These are phyloP conservation scores for Cheiracanthium punctorium DNA, from an alignment of 2,888 invertebrate species.

Conservation along the genomic window DNA sequence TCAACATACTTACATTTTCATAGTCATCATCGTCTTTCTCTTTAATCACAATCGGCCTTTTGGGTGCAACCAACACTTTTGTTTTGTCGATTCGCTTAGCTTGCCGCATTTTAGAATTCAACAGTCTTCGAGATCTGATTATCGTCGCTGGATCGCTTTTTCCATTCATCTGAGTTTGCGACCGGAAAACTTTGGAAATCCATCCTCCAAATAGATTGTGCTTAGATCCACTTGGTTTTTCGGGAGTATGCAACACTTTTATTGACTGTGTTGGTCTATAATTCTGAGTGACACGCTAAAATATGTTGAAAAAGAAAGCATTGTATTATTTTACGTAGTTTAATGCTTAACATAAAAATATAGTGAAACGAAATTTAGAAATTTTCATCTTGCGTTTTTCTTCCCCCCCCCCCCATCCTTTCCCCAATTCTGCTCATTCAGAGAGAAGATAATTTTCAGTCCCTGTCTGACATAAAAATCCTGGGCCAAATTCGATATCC, in stretches of 20 bases:
- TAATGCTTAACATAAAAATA: too few species aligned
- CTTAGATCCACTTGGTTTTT: background rate
- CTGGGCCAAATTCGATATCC: too few species aligned
- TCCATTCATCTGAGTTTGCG: background rate
- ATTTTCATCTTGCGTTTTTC: too few species aligned
- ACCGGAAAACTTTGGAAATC: conserved; percentile 4
- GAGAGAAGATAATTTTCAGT: too few species aligned
- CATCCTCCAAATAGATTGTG: conserved; percentile 39
- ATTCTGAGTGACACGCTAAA: conserved; percentile 16
- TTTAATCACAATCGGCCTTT: conserved; percentile 21
- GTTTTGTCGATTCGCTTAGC: background rate
- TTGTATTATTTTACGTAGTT: too few species aligned
- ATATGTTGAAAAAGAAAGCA: background rate
- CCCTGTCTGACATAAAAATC: too few species aligned
- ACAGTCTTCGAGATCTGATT: background rate
- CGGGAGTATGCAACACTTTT: background rate
- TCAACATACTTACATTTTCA: conserved; percentile 42
- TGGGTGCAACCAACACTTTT: background rate
- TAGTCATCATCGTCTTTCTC: conserved; percentile 31
- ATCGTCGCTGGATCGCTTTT: too few species aligned
- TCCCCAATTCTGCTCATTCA: too few species aligned
- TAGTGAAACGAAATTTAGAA: too few species aligned
- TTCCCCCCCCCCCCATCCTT: too few species aligned
- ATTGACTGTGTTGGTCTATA: conserved; percentile 1
- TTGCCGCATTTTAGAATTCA: background rate